Percentiles rank a stretch among this genome's conserved stretches.
These are phyloP conservation scores for Serinus canaria DNA, from an alignment of 2,113 vertebrate genomes.

Conservation along the genomic window DNA sequence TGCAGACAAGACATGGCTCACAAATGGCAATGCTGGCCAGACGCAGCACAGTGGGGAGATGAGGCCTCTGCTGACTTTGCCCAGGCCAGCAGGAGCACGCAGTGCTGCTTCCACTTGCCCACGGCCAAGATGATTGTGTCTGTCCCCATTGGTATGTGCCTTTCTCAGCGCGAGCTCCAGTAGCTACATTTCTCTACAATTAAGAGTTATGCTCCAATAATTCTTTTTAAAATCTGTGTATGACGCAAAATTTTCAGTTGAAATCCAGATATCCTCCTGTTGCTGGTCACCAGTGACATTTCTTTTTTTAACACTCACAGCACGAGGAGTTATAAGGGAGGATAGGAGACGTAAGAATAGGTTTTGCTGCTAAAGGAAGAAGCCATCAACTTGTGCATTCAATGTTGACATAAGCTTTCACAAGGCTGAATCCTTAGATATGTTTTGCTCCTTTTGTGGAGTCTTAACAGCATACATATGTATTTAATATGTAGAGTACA, in stretches of 20 bases:
- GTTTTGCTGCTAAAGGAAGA: conserved; percentile 67
- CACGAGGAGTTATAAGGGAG: neutral
- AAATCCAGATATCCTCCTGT: neutral
- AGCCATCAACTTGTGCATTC: conserved; percentile 61
- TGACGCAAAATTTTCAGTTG: neutral
- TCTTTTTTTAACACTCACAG: neutral
- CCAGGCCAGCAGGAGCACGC: neutral
- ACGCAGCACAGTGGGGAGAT: neutral
- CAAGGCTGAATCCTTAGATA: conserved; percentile 29
- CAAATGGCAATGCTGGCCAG: neutral
- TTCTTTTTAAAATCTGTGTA: neutral
- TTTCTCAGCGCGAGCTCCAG: neutral
- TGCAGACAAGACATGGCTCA: accelerated
- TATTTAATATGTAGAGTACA: neutral
- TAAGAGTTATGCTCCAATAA: neutral
- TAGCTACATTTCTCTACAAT: neutral
- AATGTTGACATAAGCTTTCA: conserved; percentile 2
- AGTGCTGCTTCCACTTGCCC: neutral
- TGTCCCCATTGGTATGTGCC: neutral
- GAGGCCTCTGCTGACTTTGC: neutral
- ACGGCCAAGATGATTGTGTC: neutral
- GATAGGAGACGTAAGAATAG: neutral
- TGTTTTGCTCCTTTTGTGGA: conserved; percentile 64
- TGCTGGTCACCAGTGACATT: neutral
- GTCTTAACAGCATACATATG: conserved; percentile 27